Evolutionary conservation across 2,113 vertebrate species (phyloP).

Genomic region (Nannobrachium achirus): DNA sequence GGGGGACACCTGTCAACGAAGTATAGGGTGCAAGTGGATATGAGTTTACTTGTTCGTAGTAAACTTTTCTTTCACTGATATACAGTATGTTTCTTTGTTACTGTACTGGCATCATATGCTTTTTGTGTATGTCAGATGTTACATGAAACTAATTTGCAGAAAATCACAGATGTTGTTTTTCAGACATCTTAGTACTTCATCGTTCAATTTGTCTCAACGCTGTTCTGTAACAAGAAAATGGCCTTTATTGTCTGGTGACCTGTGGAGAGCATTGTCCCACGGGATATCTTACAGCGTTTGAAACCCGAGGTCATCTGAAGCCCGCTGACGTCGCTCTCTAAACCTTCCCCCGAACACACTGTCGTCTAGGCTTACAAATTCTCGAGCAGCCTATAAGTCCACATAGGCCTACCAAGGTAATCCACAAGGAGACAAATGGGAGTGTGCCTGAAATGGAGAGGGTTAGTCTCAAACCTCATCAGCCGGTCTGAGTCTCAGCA

Average conservation of each 20-base stretch:
- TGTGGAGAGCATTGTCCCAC: conserved; percentile 12
- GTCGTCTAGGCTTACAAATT: conserved; percentile 48
- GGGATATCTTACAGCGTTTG: conserved; percentile 29
- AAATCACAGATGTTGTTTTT: too few relatives aligned
- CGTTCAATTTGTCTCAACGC: too few relatives aligned
- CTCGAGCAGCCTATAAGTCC: conserved; percentile 48
- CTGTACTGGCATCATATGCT: too few relatives aligned
- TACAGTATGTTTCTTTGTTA: too few relatives aligned
- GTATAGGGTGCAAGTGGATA: too few relatives aligned
- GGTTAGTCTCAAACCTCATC: not conserved
- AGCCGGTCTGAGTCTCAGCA: not conserved
- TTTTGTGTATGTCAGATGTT: too few relatives aligned
- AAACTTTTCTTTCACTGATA: too few relatives aligned
- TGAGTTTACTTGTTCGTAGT: too few relatives aligned
- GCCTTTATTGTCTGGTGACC: not conserved
- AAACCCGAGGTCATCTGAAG: conserved; percentile 39
- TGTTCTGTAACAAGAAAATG: too few relatives aligned
- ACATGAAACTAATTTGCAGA: too few relatives aligned
- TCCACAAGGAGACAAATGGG: conserved; percentile 47
- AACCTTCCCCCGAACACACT: conserved; percentile 44
- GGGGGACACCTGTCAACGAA: too few relatives aligned
- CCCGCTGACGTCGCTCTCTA: conserved; percentile 34
- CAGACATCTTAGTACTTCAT: too few relatives aligned
- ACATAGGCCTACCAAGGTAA: conserved; percentile 32
- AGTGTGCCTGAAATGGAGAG: conserved; percentile 22